Evolutionary conservation across 1,140 invertebrate species (phyloP), one percentile per base, ranked within the genome.

Genomic region (Monomorium pharaonis): DNA sequence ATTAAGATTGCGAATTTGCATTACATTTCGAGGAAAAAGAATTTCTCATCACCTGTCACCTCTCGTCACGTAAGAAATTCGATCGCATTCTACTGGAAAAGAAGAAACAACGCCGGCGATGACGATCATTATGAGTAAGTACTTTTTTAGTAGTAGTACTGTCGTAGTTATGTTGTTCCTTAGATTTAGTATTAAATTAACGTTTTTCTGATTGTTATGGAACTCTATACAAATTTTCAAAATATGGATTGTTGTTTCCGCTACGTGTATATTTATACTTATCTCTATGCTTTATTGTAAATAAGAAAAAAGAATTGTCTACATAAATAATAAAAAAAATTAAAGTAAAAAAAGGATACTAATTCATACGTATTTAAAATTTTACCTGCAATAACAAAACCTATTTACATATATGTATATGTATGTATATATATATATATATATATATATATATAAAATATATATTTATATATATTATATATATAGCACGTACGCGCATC

Each of bases 71-170:
- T 44, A 16, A 49, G 49, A 75, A 12, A 54, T 51, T 67, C 42
- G 18, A 51, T n/a, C 33, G 21, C 44, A 44, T 69, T 56, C 37
- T 14, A 24, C 10, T 7, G 63, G 10, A 14, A 21, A 65, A 14
- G 80, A 84, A 72, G 49, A 72, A 16, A 27, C 33, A 49, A 72
- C 67, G 16, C 18, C n/a, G n/a, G 18, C 24, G 37, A 27, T 18
- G 30, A 42, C 18, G 30, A 42, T 49, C 6, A 24, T 42, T 67
- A 30, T 44, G 2, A 69, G 87, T 88, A 56, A 88, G 87, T 88
- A 47, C 42, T 27, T 65, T 37, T 27, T 12, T 33, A 24, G 7
- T 37, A 37, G 4, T 37, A 37, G 37, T 7, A 37, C 37, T 49
- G 24, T 56, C 0, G 5, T 42, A 12, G 1, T 21, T n/a, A 37